phyloP scores from a whole-genome alignment of 2,113 vertebrate genomes.

The Elachura formosa region DNA sequence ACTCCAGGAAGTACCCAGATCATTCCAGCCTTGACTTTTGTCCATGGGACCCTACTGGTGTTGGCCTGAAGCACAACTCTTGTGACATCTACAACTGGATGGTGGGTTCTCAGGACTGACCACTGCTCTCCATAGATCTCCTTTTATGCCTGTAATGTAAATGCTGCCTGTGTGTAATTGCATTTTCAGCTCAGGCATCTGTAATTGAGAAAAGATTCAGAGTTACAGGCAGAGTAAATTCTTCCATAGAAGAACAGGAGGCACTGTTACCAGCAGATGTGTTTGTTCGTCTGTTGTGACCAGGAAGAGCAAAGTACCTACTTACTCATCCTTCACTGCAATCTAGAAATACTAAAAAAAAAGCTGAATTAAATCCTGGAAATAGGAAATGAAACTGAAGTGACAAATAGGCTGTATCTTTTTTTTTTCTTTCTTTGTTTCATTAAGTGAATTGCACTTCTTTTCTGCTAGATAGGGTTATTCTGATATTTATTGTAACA shows the following conservation, averaged over 20 bases:
- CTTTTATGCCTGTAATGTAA: background rate
- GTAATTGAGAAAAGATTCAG: background rate
- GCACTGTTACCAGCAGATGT: background rate
- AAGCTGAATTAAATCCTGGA: background rate
- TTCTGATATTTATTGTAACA: background rate
- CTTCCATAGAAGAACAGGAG: background rate
- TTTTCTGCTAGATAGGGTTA: background rate
- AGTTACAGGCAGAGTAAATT: background rate
- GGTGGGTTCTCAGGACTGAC: background rate
- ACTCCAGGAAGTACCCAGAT: background rate
- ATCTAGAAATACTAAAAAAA: background rate
- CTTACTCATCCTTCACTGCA: background rate
- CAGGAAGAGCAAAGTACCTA: background rate
- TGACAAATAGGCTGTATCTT: background rate
- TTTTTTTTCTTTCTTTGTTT: background rate
- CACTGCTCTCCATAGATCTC: accelerated
- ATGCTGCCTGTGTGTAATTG: background rate
- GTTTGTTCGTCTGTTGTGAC: background rate
- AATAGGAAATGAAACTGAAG: background rate
- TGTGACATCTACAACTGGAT: accelerated
- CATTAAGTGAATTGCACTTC: background rate
- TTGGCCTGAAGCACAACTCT: background rate
- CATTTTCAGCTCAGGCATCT: background rate
- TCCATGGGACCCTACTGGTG: accelerated
- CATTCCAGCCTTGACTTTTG: background rate